phyloP scores from a whole-genome alignment of 2,888 invertebrate genomes.

The Ptycholaimellus sp. region DNA sequence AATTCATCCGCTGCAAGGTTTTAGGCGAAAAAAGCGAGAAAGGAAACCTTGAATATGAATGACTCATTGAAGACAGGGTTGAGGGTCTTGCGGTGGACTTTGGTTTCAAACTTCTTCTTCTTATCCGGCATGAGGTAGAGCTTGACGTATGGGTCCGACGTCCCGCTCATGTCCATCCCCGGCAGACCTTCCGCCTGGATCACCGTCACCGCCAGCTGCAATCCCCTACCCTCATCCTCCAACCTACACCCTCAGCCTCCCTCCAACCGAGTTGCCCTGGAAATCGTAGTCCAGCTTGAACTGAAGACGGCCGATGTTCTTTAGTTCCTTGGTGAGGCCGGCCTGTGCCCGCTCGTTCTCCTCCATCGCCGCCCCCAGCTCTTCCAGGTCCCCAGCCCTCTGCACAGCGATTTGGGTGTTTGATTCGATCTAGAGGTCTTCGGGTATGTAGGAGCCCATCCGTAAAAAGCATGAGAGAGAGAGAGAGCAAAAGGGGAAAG shows the following conservation, averaged over 20 bases:
- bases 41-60: conserved; percentile 97
- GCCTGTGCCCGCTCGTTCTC: conserved; percentile 34
- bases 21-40: too few relatives aligned
- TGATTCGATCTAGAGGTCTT: too few relatives aligned
- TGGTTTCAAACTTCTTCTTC: conserved; percentile 98
- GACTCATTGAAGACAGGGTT: conserved; percentile 96
- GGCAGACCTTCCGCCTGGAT: conserved; percentile 93
- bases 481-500: too few relatives aligned
- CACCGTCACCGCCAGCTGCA: conserved; percentile 66
- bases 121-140: conserved; percentile 85
- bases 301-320: conserved; percentile 66
- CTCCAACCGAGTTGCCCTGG: conserved; percentile 68
- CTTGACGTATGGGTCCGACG: conserved; percentile 96
- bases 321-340: conserved; percentile 6
- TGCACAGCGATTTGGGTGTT: too few relatives aligned
- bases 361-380: conserved; percentile 36
- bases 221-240: too few relatives aligned
- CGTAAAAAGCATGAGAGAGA: too few relatives aligned
- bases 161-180: conserved; percentile 94
- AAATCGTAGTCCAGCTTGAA: conserved; percentile 85
- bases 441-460: too few relatives aligned
- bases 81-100: conserved; percentile 93
- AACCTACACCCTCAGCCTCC: too few relatives aligned
- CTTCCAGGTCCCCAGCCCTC: conserved; percentile 36
- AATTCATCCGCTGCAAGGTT: too few relatives aligned